Conservation (phyloP, 2,888 invertebrate species). For the Cephalotes varians region DNA sequence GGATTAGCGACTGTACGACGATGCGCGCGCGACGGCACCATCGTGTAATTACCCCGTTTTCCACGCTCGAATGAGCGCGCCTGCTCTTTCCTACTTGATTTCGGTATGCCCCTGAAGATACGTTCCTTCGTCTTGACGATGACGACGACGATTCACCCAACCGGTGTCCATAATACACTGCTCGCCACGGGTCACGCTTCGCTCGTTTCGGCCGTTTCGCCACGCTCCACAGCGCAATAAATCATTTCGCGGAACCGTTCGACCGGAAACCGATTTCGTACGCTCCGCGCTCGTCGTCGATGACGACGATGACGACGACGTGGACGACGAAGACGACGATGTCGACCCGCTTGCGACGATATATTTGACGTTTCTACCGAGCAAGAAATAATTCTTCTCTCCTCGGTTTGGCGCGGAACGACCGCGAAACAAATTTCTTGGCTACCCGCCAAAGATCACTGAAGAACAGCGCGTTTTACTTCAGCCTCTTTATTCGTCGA, state of each 20-base stretch:
- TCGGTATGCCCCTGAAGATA: slow-evolving; percentile 74
- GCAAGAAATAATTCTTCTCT: slow-evolving; percentile 44
- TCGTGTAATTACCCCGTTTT: slow-evolving; percentile 81
- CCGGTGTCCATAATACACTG: slow-evolving; percentile 72
- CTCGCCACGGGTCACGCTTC: slow-evolving; percentile 80
- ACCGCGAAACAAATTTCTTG: slow-evolving; percentile 56
- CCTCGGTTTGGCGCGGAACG: slow-evolving; percentile 2
- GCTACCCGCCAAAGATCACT: slow-evolving; percentile 45
- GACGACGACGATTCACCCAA: slow-evolving; percentile 79
- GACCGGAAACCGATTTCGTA: slow-evolving; percentile 84
- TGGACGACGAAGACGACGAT: slow-evolving; percentile 30
- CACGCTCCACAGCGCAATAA: slow-evolving; percentile 83
- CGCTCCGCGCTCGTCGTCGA: slow-evolving; percentile 68
- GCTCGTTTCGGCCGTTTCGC: slow-evolving; percentile 64
- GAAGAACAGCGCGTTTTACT: slow-evolving; percentile 56
- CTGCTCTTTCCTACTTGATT: slow-evolving; percentile 53
- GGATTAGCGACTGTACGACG: slow-evolving; percentile 45
- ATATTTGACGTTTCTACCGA: slow-evolving; percentile 54
- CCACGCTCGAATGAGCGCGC: slow-evolving; percentile 79
- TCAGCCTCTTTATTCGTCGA: slow-evolving; percentile 40
- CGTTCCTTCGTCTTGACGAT: slow-evolving; percentile 64
- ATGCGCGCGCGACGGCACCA: slow-evolving; percentile 74
- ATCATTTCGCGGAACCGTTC: slow-evolving; percentile 84
- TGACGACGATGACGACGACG: slow-evolving; percentile 48
- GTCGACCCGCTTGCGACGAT: slow-evolving; percentile 24